phyloP scores from a whole-genome alignment of 2,113 vertebrate species.

The Pampusana beccarii region DNA sequence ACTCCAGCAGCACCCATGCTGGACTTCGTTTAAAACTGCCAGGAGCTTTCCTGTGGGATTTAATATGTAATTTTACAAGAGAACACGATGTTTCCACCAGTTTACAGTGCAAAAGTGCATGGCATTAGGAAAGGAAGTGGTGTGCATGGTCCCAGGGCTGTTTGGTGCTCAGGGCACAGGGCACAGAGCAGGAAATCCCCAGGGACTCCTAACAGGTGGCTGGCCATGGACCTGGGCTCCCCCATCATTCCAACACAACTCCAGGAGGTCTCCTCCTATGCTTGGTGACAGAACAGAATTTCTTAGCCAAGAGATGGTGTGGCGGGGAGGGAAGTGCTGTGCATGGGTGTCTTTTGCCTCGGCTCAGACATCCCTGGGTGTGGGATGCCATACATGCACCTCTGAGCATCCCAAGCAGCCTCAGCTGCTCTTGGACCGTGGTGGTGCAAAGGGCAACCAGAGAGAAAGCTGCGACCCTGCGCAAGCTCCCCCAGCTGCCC shows the following conservation, averaged over 20 bases:
- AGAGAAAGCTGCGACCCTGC: background rate
- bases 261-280: background rate
- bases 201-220: background rate
- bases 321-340: background rate
- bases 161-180: background rate
- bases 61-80: background rate
- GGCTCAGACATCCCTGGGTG: fast-evolving
- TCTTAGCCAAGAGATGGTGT: background rate
- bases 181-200: background rate
- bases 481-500: background rate
- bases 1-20: background rate
- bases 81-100: fast-evolving
- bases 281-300: background rate
- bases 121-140: background rate
- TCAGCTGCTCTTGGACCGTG: fast-evolving
- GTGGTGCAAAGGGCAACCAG: background rate
- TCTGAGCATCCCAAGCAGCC: background rate
- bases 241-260: background rate
- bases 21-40: background rate
- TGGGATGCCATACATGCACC: fast-evolving
- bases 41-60: background rate
- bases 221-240: background rate
- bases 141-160: background rate
- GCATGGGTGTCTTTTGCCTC: fast-evolving
- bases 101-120: background rate